Base-by-base conservation (phyloP, 2,797 vertebrate species). In the Rhabdomys pumilio region DNA sequence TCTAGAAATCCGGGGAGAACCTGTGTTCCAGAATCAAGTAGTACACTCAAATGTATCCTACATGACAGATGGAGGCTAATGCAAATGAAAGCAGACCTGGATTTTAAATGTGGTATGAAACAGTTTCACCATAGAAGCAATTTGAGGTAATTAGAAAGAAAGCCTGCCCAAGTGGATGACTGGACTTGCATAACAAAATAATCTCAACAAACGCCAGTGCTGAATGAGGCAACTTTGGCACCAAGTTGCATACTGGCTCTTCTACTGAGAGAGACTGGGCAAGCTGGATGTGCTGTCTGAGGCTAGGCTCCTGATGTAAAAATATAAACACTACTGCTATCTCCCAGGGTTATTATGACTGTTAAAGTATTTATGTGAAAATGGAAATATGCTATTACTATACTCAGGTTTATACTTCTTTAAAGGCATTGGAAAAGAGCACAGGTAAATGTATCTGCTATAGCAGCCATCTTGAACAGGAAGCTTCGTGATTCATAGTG, bases 1-100 rank as follows among this genome's bases (percentile, higher is more conserved):
- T 20, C 31, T 72, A 55, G 31, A 38, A 31, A 31, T 31, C 67
- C 34, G 13, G 61, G 76, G 29, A 75, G 0, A 44, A 19, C 50
- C 73, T 83, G 41, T 59, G 17, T 67, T 34, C 1, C 1, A 53
- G 31, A 17, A 67, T 17, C 59, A 38, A 20, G 29, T 8, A 6
- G 26, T 76, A 47, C 77, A 55, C 17, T 69, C 86, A 85, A 86
- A 50, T 29, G 11, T 4, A 57, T 34, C 44, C 31, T n/a, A 50
- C 1, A 19, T 50, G 29, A 47, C 75, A 96, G 73, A 57, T 53
- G 75, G 79, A 73, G 26, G 87, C 65, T 11, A 67, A 90, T 41
- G 53, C 41, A 89, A 73, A 91, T 82, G 83, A 67, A 92, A 83
- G 67, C 59, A 92, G 47, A 89, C 29, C 19, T 94, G 53, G 22